Conservation (phyloP, 2,888 invertebrate species). For the Gymnoscelis rufifasciata region DNA sequence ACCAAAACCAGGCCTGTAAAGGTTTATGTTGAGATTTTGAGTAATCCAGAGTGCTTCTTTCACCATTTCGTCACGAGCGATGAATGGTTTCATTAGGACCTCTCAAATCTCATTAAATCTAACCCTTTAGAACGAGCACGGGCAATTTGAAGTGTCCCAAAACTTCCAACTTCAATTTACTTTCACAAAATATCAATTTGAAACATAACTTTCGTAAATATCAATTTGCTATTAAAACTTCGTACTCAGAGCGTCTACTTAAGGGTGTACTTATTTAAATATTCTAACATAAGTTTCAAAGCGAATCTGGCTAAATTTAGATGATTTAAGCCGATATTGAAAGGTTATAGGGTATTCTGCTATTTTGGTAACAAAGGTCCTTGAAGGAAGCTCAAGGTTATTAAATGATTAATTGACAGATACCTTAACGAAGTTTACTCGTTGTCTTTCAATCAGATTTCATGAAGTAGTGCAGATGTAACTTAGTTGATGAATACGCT, state of each 20-base stretch:
- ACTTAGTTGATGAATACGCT: too few relatives aligned
- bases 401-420: too few relatives aligned
- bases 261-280: background rate
- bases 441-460: too few relatives aligned
- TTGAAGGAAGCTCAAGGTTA: too few relatives aligned
- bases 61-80: background rate
- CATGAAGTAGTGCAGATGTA: too few relatives aligned
- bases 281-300: too few relatives aligned
- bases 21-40: background rate
- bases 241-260: conserved; percentile 2
- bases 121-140: conserved; percentile 4
- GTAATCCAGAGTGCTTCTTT: background rate
- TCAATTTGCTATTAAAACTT: conserved; percentile 36
- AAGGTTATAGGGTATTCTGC: too few relatives aligned
- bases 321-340: too few relatives aligned
- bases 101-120: conserved; percentile 1
- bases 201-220: conserved; percentile 31
- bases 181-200: conserved; percentile 3
- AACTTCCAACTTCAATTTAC: conserved; percentile 4
- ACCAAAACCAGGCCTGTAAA: background rate
- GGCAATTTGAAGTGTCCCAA: background rate
- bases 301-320: too few relatives aligned
- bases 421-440: too few relatives aligned
- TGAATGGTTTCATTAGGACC: conserved; percentile 3
- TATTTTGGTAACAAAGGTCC: too few relatives aligned